phyloP scores from a whole-genome alignment of 2,888 invertebrate species.

The Microctonus brassicae region DNA sequence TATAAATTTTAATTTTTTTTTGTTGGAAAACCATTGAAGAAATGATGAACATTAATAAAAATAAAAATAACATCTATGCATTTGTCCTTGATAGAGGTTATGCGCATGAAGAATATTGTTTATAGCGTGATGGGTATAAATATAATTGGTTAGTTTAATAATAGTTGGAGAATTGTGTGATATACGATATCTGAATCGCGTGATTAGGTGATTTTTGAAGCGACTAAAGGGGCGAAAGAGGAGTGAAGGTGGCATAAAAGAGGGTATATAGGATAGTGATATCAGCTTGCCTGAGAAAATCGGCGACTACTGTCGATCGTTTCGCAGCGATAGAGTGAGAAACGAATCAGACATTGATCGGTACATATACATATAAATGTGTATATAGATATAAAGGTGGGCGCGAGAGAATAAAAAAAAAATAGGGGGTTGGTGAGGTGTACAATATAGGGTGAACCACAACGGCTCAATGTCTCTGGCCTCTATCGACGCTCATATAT shows the following conservation, averaged over 20 bases:
- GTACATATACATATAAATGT: background rate
- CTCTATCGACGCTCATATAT: constrained; percentile 67
- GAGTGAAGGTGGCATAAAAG: background rate
- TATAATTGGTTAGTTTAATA: constrained; percentile 6
- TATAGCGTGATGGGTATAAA: background rate
- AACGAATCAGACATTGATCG: constrained; percentile 30
- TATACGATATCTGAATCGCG: constrained; percentile 31
- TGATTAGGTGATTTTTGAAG: constrained; percentile 25
- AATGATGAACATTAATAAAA: background rate
- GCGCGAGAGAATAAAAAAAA: constrained; percentile 15
- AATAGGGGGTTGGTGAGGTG: constrained; percentile 26
- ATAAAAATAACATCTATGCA: background rate
- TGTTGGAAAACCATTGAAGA: no score
- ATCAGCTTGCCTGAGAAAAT: constrained; percentile 26
- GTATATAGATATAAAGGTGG: background rate
- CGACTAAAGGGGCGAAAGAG: background rate
- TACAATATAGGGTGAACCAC: constrained; percentile 32
- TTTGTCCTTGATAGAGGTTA: background rate
- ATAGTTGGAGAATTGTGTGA: background rate
- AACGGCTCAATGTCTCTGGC: constrained; percentile 61
- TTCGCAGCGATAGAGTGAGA: constrained; percentile 16
- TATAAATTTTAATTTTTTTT: no score
- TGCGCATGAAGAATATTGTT: background rate
- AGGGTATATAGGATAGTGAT: background rate
- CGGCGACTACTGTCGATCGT: constrained; percentile 34